Evolutionary conservation across 2,797 vertebrate species (phyloP), one percentile per base, ranked within the genome.

Genomic region (Glyptemys insculpta): DNA sequence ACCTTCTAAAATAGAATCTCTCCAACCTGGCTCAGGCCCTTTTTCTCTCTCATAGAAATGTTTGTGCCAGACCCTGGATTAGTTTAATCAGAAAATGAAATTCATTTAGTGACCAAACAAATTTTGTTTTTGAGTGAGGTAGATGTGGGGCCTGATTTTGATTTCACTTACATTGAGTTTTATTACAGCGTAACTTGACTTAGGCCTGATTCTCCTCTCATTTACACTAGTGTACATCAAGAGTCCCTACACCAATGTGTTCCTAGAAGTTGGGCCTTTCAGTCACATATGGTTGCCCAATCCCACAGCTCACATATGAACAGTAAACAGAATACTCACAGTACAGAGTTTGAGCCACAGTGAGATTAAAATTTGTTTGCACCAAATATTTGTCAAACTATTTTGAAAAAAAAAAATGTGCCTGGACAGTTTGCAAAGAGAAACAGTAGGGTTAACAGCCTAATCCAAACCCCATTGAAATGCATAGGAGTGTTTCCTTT

Each of bases 121-220:
- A 44, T 93, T 96, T 95, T 97, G 79, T 95, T 95, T 37, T 93
- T 97, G 84, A 89, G 86, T 95, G 94, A 97, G 86, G 92, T 85
- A 84, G 89, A 87, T 80, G 72, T 14, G 12, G 34, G 31, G 37
- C 94, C 82, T 92, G 91, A 74, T 96, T 96, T 86, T 96, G 96
- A 97, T 97, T 90, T 96, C 80, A 91, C 96, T 97, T 97, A 87
- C 65, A 96, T 79, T 92, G 96, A 9, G 94, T 96, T 96, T 97
- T 96, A 93, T 93, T 97, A 96, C 91, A 94, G 34, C 50, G 59
- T 97, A 97, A 97, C 95, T 90, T 83, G 82, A 97, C 96, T 41
- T 41, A 41, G 41, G 41, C 41, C 41, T 41, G 41, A 41, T 41
- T 41, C 41, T 41, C 41, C 41, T 41, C 41, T 41, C 41, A 41